phyloP scores from a whole-genome alignment of 2,888 invertebrate genomes.

The Protodeltote pygarga region DNA sequence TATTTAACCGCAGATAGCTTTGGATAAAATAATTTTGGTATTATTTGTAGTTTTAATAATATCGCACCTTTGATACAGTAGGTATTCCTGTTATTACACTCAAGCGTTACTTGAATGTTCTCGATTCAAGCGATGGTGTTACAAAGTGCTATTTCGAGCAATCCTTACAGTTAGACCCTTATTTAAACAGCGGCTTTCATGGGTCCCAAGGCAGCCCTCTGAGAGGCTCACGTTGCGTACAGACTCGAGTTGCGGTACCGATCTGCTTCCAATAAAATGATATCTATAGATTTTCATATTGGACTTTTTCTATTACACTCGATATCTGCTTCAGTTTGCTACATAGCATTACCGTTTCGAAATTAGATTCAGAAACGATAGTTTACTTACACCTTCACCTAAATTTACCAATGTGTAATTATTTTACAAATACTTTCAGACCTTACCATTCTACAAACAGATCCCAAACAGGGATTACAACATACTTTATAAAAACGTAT shows the following conservation, averaged over 20 bases:
- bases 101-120: constrained; percentile 39
- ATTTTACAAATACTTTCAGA: constrained; percentile 1
- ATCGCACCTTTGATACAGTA: constrained; percentile 18
- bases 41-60: constrained; percentile 12
- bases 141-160: constrained; percentile 49
- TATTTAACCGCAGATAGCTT: not conserved
- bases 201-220: constrained; percentile 54
- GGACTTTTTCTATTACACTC: constrained; percentile 45
- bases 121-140: constrained; percentile 40
- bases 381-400: no score
- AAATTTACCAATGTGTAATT: constrained; percentile 5
- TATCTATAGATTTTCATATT: constrained; percentile 49
- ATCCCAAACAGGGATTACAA: constrained; percentile 28
- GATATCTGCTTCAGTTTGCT: constrained; percentile 17
- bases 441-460: constrained; percentile 2
- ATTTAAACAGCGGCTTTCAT: constrained; percentile 58
- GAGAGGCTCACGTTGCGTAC: constrained; percentile 56
- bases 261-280: constrained; percentile 48
- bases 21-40: not conserved
- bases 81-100: constrained; percentile 30
- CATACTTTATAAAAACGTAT: constrained; percentile 42
- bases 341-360: constrained; percentile 1
- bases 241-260: constrained; percentile 54
- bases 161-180: constrained; percentile 51
- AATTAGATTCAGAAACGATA: not conserved